Percentiles rank a stretch among this genome's conserved stretches.
Conservation (phyloP, 2,113 vertebrate genomes). For the Cranoglanis bouderius region DNA sequence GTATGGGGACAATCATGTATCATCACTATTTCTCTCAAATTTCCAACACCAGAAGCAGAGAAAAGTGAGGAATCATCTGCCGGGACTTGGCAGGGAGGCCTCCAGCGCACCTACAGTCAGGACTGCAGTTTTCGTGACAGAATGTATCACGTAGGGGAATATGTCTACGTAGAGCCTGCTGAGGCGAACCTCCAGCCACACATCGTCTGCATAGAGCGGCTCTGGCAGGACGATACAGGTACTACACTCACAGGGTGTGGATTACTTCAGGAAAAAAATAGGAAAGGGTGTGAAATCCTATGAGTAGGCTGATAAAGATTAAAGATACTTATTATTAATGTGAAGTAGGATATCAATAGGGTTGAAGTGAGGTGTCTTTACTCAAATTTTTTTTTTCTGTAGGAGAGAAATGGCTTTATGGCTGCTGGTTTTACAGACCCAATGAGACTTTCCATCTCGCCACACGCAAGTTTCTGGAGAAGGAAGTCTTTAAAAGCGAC, state of each 20-base stretch:
- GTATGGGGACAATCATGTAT: neutral
- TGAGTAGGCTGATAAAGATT: too few species aligned
- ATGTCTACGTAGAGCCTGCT: conserved; percentile 95
- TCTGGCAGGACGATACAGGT: conserved; percentile 97
- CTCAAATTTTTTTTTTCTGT: conserved; percentile 12
- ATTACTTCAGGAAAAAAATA: neutral
- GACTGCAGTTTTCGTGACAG: conserved; percentile 99
- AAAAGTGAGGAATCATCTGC: conserved; percentile 89
- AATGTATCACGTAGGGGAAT: conserved; percentile 97
- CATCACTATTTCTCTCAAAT: neutral
- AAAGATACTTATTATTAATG: neutral
- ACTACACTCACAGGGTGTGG: conserved; percentile 45
- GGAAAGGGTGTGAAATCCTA: neutral
- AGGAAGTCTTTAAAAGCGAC: conserved; percentile 99
- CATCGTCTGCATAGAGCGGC: conserved; percentile 96
- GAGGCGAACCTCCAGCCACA: conserved; percentile 92
- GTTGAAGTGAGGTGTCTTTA: neutral
- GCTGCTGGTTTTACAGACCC: conserved; percentile 98
- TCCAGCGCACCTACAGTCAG: conserved; percentile 94
- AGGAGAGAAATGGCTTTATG: conserved; percentile 98
- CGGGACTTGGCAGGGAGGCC: conserved; percentile 80
- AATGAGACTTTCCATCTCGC: conserved; percentile 98
- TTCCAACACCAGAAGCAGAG: conserved; percentile 84
- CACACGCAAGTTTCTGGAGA: conserved; percentile 96
- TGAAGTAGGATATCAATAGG: neutral